A percentile compares a stretch with the other conserved stretches of the same genome.
Evolutionary conservation across 1,140 invertebrate species (phyloP).

Genomic region (Brachionus rotundiformis): DNA sequence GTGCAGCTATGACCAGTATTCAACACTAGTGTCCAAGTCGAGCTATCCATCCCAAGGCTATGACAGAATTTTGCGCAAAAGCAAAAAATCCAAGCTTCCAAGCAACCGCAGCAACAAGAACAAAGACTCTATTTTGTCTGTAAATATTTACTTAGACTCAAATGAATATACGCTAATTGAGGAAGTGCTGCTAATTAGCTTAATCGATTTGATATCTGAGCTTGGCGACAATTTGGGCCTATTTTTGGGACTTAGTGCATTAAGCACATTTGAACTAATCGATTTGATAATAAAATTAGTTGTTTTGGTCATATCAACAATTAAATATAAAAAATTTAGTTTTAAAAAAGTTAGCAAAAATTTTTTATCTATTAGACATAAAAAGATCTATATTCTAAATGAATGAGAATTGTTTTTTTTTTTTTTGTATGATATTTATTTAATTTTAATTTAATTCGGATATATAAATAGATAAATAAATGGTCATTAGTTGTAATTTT

Average conservation of each 20-base stretch:
- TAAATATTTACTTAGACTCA: conserved; percentile 44
- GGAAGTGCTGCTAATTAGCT: conserved; percentile 29
- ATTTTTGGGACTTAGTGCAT: conserved; percentile 40
- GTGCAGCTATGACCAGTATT: conserved; percentile 19
- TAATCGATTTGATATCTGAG: conserved; percentile 38
- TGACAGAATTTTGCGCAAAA: background rate
- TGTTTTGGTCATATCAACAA: background rate
- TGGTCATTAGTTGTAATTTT: too few relatives aligned
- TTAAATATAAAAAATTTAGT: background rate
- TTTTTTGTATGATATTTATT: too few relatives aligned
- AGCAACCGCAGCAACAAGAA: background rate
- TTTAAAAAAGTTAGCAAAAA: background rate
- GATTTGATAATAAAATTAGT: conserved; percentile 5
- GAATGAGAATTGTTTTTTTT: background rate
- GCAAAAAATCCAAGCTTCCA: background rate
- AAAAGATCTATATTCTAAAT: background rate
- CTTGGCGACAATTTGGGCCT: conserved; percentile 40
- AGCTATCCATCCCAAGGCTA: background rate
- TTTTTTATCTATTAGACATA: background rate
- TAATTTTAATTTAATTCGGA: too few relatives aligned
- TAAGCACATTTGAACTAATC: conserved; percentile 43
- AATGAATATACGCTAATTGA: background rate
- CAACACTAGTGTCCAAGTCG: background rate
- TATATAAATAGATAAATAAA: too few relatives aligned
- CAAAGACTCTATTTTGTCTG: conserved; percentile 5